Percentiles rank a stretch among this genome's conserved stretches.
Conservation (phyloP, 2,888 invertebrate species). For the Pollenia amentaria region DNA sequence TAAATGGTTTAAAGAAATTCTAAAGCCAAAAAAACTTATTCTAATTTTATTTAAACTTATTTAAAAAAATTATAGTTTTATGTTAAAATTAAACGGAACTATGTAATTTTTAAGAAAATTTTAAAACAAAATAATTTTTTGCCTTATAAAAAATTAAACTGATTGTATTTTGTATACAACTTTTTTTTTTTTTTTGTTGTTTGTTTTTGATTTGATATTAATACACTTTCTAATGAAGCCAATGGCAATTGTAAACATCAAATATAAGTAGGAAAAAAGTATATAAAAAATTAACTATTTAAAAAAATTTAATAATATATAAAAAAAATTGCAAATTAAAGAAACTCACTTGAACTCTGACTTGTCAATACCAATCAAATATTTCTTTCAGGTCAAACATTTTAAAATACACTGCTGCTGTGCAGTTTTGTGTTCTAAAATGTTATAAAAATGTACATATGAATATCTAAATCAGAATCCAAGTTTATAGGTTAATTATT, state of each 20-base stretch:
- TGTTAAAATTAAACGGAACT: background rate
- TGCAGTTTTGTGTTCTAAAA: too few relatives aligned
- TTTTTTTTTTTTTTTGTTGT: background rate
- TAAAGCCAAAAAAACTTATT: background rate
- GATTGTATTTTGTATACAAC: constrained; percentile 39
- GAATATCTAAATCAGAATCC: constrained; percentile 16
- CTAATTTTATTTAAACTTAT: background rate
- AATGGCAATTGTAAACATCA: constrained; percentile 49
- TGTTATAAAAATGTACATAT: too few relatives aligned
- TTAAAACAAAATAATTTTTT: constrained; percentile 71
- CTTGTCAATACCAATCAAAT: background rate
- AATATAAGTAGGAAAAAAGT: constrained; percentile 35
- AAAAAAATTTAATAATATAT: constrained; percentile 2
- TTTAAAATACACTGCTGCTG: too few relatives aligned
- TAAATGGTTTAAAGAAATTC: background rate
- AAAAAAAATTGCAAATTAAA: constrained; percentile 6
- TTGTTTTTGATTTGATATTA: constrained; percentile 24
- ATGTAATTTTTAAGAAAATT: constrained; percentile 23
- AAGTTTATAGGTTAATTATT: background rate
- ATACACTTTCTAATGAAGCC: constrained; percentile 27
- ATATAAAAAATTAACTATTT: background rate
- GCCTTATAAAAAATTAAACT: constrained; percentile 51
- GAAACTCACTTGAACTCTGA: background rate
- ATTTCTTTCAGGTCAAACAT: too few relatives aligned
- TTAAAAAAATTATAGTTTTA: background rate